phyloP scores from a whole-genome alignment of 2,888 invertebrate genomes.

The Megalurothrips usitatus region DNA sequence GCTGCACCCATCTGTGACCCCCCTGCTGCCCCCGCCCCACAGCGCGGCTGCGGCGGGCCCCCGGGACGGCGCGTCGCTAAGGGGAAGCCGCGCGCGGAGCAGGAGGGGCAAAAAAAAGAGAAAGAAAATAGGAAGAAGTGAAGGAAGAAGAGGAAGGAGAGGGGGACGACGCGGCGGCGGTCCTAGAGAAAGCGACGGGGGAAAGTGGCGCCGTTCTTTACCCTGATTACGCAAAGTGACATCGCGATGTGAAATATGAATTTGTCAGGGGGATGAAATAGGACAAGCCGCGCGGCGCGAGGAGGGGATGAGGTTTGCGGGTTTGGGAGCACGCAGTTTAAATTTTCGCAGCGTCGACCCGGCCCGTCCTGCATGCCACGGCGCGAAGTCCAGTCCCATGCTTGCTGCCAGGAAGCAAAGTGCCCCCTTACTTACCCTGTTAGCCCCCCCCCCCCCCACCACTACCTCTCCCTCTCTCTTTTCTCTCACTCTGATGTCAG shows the following conservation, averaged over 20 bases:
- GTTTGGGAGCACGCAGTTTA: background rate
- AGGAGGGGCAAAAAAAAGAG: background rate
- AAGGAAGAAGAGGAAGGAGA: background rate
- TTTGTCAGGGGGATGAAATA: slow-evolving; percentile 2
- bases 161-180: background rate
- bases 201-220: slow-evolving; percentile 15
- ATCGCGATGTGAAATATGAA: slow-evolving; percentile 2
- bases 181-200: background rate
- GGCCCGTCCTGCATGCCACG: background rate
- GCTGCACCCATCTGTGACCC: background rate
- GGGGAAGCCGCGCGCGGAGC: background rate
- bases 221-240: slow-evolving; percentile 11
- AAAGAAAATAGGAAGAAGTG: background rate
- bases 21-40: background rate
- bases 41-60: background rate
- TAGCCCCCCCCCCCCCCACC: background rate
- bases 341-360: background rate
- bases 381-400: background rate
- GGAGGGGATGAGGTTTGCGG: background rate
- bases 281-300: background rate
- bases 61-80: background rate
- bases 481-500: background rate
- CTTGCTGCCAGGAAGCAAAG: background rate
- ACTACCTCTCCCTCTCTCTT: background rate
- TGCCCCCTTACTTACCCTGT: background rate